Base-by-base conservation (phyloP, 1,140 invertebrate genomes). In the Hermatobates lingyangjiaoensis region DNA sequence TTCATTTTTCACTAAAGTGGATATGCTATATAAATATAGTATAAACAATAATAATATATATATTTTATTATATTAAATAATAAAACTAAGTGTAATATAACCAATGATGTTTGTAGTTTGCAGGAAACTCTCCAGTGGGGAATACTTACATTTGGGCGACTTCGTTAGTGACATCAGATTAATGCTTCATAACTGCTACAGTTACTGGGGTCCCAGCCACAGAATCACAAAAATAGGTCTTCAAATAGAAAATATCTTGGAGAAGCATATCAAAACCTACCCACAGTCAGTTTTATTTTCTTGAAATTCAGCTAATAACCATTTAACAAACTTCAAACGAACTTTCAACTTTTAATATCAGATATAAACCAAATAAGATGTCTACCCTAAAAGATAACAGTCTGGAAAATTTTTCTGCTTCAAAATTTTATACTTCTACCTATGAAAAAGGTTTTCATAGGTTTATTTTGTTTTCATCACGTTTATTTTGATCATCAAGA, bases 141-240 rank as follows among this genome's bases (percentile, higher is more conserved):
- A 67, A 27, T 74, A 73, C 58, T 55, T 53, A 1, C 61, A 56
- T 14, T 63, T 73, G 15, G 68, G 65, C 20, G 64, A 72, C 27
- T 61, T 71, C 58, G 62, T 73, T 3, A 61, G 59, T 20, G 71
- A 73, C 54, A 62, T 74, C 26, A 62, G 69, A 14, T 59, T 68
- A 15, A 69, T 73, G 65, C 58, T 74, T 24, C 69, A 73, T 53
- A 73, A 73, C 51, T 72, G 71, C 54, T 72, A 72, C 54, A 63
- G 66, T 10, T 73, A 67, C 59, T 72, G 69, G 61, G 72, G 71
- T 45, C 63, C 65, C 3, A 61, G 64, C 49, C 66, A 71, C 56
- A 62, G 62, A 44, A 61, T 71, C 12, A 69, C 70, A 1, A 71
- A 68, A 51, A 64, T 66, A 53, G 70, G 63, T 20, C 59, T 70